Evolutionary conservation across 2,797 vertebrate genomes (phyloP), one percentile per base, ranked within the genome.

Genomic region (Gymnocypris eckloni): DNA sequence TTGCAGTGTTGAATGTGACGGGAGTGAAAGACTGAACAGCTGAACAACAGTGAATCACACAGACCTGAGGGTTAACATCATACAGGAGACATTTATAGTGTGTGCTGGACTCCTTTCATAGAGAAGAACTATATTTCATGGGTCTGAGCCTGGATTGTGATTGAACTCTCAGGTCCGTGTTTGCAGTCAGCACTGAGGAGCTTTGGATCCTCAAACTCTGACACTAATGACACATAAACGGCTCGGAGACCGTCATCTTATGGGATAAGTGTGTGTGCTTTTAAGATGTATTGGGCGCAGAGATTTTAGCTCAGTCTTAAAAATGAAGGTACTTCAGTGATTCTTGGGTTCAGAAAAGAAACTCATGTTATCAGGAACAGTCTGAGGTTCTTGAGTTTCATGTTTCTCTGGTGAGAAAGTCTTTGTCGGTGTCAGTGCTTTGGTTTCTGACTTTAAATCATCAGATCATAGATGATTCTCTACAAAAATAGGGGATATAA

Each of bases 101-200:
- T 12, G n/a, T 15, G 6, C 54, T 25, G 76, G 22, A 43, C 33
- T 56, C 4, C 54, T 39, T 33, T 76, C 28, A 41, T 41, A n/a
- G 41, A 15, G 15, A 78, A 78, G 13, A 78, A 8, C 4, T 78
- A 1, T 78, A 48, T 80, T 12, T 79, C 6, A 10, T 5, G 12
- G 18, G 64, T 56, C 48, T 59, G 75, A 54, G 50, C 15, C 25
- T 69, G 89, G 85, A 88, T 91, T 86, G 84, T 73, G 85, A 71
- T 54, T 61, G 79, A 33, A 61, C 37, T 2, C 70, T 73, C 81
- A 83, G 75, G 83, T 85, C 45, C 4, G 75, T 72, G 50, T 73
- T 59, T 82, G 52, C 3, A 16, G 69, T 85, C 83, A 85, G 83
- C 83, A 85, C 48, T 6, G 66, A 70, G 52, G 50, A 79, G 83